Base-by-base conservation (phyloP, 2,113 vertebrate genomes). In the Pelecanus crispus region DNA sequence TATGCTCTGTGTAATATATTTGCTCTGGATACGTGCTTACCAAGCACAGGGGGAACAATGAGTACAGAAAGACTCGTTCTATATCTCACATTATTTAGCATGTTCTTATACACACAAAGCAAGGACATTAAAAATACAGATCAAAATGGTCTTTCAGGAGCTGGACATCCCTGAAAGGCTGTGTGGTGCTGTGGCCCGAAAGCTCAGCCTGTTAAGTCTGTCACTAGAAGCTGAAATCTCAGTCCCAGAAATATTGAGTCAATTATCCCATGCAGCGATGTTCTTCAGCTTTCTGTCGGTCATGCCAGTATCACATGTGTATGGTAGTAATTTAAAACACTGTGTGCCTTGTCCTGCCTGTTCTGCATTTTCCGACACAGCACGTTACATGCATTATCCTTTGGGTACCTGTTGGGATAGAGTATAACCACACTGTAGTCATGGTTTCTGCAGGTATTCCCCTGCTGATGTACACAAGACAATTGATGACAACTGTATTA, bases 401-500 rank as follows among this genome's bases (percentile, higher is more conserved):
- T 78, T 58, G 29, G 19, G 44, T 68, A 75, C 75, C 58, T 83
- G 15, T 90, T 83, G 71, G 17, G 50, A 63, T 40, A 53, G n/a
- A 32, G 7, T 53, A 34, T 74, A 92, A 73, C 75, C 10, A 42
- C 0, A 0, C 10, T 24, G 34, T 36, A 70, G 38, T 44, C 17
- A 28, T 84, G 50, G 63, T 83, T 70, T 92, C 82, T 82, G 70
- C 50, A 53, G 67, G 28, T 53, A 78, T 89, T 81, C 55, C 21
- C 66, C 90, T 66, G 77, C 81, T 94, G 86, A 75, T 87, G 52
- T 92, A 94, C 73, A 84, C 1, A 53, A 91, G 81, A 81, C 72
- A 89, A 94, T 56, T 87, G 86, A 89, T 81, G 84, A 34, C 80
- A 92, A 91, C 42, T 78, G 38, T 71, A 81, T 91, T 92, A 92